A percentile compares a stretch with the other conserved stretches of the same genome.
Conservation (phyloP, 2,888 invertebrate species). For the Drosophila limbata region DNA sequence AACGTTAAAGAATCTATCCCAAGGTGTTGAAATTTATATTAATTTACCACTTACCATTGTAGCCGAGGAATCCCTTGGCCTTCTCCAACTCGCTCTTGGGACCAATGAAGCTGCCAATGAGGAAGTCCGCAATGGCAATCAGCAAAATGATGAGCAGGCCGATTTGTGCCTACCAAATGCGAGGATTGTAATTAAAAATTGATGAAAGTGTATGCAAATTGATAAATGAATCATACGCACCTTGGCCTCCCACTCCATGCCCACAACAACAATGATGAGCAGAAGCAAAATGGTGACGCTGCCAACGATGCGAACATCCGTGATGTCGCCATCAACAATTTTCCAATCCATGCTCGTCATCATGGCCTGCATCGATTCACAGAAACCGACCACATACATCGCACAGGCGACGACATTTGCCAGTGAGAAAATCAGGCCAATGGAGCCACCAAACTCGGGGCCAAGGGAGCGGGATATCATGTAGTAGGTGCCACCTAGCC, state of each 20-base stretch:
- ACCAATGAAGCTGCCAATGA: constrained; percentile 94
- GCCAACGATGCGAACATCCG: constrained; percentile 94
- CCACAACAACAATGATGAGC: constrained; percentile 95
- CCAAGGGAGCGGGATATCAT: constrained; percentile 99
- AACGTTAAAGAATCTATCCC: too few species aligned
- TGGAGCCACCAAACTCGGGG: constrained; percentile 98
- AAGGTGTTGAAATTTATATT: not conserved
- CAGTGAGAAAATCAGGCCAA: constrained; percentile 97
- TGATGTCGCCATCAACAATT: constrained; percentile 89
- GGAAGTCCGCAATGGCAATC: constrained; percentile 94
- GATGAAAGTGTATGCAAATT: constrained; percentile 10
- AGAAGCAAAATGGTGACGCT: constrained; percentile 93
- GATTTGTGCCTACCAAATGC: constrained; percentile 90
- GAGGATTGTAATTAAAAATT: not conserved
- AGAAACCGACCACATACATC: constrained; percentile 99
- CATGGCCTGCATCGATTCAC: constrained; percentile 93
- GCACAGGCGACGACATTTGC: constrained; percentile 98
- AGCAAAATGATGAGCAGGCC: constrained; percentile 93
- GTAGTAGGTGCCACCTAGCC: constrained; percentile 97
- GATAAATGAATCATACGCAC: constrained; percentile 84
- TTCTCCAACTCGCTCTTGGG: constrained; percentile 89
- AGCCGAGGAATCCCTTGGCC: constrained; percentile 95
- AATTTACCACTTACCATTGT: constrained; percentile 89
- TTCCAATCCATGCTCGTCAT: constrained; percentile 86
- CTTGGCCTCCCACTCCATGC: constrained; percentile 99